Evolutionary conservation across 2,113 vertebrate species (phyloP), one percentile per base, ranked within the genome.

Genomic region (Corvus moneduloides): DNA sequence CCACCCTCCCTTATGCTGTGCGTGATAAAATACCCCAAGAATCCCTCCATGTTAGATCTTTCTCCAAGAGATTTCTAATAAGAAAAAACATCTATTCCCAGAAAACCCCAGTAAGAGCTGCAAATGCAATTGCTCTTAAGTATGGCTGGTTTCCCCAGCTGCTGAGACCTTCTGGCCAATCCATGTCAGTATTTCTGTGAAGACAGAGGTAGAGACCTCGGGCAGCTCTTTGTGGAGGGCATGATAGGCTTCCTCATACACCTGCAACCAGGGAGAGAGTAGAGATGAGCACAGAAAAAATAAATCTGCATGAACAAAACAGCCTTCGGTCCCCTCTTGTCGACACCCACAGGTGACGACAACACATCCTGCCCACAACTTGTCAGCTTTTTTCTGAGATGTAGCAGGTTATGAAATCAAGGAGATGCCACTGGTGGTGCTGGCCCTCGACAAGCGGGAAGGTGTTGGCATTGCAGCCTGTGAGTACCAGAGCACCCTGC

Each of bases 181-280:
- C 99, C 99, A 99, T 8, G 84, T 82, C 32, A 97, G 98, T 89
- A 99, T 98, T 91, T 99, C 99, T 63, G 98, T 98, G 96, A 99
- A 97, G 92, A 99, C 98, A 1, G 98, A 98, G 88, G 97, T 97
- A 37, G 98, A 97, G 17, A 99, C 98, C 48, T 99, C 99, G 0
- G 99, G 99, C 66, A 99, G 98, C 86, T 99, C 99, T 76, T 98
- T 99, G 97, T 99, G 99, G 68, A 99, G 99, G 39, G 98, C 97
- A 11, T 99, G 99, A 95, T 98, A 99, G 75, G 97, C 99, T 93
- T 98, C 98, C 37, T 99, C 98, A 44, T 99, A 99, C 10, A 99
- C 97, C 99, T 99, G 98, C 63, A 97, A 64, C 19, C 37, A 37
- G 64, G 61, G 94, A 81, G 71, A 88, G 67, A 59, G 63, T 0